phyloP scores from a whole-genome alignment of 1,140 invertebrate species.

The Drosophila tristis region DNA sequence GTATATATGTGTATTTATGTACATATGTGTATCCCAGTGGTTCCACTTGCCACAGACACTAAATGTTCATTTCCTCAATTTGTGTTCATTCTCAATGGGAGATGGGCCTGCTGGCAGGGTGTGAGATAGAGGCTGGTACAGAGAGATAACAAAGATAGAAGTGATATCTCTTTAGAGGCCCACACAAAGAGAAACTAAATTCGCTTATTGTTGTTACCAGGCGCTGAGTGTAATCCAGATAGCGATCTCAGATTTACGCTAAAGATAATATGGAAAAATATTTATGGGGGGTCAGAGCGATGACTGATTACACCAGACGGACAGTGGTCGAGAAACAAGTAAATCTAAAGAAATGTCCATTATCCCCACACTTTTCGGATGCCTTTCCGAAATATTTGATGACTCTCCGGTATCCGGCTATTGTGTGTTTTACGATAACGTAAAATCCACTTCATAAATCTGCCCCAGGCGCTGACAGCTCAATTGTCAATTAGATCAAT shows the following conservation, averaged over 20 bases:
- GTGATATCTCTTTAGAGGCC: slow-evolving; percentile 1
- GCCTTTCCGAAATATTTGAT: slow-evolving; percentile 2
- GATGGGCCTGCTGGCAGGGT: slow-evolving; percentile 2
- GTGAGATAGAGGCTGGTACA: slow-evolving; percentile 14
- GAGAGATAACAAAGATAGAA: slow-evolving; percentile 36
- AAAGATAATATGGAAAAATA: too few relatives aligned
- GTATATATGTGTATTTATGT: background rate
- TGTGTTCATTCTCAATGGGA: slow-evolving; percentile 56
- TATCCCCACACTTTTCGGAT: background rate
- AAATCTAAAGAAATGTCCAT: too few relatives aligned
- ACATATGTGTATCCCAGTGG: slow-evolving; percentile 39
- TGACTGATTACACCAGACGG: too few relatives aligned
- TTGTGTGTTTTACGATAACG: slow-evolving; percentile 12
- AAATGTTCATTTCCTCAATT: slow-evolving; percentile 81
- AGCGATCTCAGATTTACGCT: too few relatives aligned
- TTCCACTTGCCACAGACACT: slow-evolving; percentile 51
- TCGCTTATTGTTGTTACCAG: slow-evolving; percentile 13
- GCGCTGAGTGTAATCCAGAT: slow-evolving; percentile 1
- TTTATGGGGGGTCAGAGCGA: too few relatives aligned
- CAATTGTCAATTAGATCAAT: slow-evolving; percentile 68
- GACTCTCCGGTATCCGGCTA: slow-evolving; percentile 11
- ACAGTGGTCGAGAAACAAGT: too few relatives aligned
- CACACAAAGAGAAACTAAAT: slow-evolving; percentile 23
- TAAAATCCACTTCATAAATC: slow-evolving; percentile 51
- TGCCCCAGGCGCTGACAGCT: slow-evolving; percentile 30